phyloP scores from a whole-genome alignment of 1,140 invertebrate species.

The Mesaphorura yosii region DNA sequence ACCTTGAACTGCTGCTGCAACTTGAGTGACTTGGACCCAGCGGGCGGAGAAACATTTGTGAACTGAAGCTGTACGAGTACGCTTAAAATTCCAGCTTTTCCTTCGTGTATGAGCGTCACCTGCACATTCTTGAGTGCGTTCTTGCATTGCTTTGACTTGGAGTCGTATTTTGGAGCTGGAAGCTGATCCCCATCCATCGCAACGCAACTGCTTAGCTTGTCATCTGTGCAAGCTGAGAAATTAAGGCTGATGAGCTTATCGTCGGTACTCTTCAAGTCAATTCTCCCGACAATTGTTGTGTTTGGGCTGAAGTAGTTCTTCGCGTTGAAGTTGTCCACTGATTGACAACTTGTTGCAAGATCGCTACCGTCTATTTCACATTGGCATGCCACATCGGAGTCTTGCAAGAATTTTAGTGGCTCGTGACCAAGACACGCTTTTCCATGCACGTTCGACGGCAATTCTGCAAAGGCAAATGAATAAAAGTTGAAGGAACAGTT shows the following conservation, averaged over 20 bases:
- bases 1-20: conserved; percentile 40
- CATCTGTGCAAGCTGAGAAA: not conserved
- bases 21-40: conserved; percentile 39
- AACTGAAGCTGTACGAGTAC: conserved; percentile 39
- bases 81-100: conserved; percentile 42
- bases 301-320: too few relatives aligned
- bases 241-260: not conserved
- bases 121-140: conserved; percentile 42
- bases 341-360: too few relatives aligned
- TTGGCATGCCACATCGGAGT: conserved; percentile 1
- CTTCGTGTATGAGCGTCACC: conserved; percentile 46
- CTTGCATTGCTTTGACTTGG: conserved; percentile 33
- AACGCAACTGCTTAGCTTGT: not conserved
- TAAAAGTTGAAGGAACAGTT: too few relatives aligned
- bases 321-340: too few relatives aligned
- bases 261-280: not conserved
- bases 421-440: conserved; percentile 7
- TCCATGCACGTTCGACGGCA: conserved; percentile 16
- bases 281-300: conserved; percentile 16
- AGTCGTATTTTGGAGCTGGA: conserved; percentile 19
- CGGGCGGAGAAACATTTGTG: conserved; percentile 35
- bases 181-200: not conserved
- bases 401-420: conserved; percentile 20
- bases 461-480: conserved; percentile 10
- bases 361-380: too few relatives aligned